Conservation (phyloP, 64 coral and sea anemone species). For the Stylophora pistillata region DNA sequence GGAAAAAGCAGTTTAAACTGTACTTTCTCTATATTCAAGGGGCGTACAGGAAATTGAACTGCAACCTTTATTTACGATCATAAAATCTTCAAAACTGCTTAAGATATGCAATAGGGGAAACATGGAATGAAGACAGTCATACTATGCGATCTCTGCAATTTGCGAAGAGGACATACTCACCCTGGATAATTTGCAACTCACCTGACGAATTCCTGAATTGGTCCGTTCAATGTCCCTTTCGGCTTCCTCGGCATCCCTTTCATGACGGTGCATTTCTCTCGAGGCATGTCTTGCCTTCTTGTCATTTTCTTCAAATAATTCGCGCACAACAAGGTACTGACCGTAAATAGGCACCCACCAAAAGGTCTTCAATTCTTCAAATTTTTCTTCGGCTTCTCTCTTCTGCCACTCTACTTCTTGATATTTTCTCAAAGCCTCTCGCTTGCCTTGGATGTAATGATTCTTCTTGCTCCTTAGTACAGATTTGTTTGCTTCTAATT, state of each 20-base stretch:
- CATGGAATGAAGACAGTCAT: no score
- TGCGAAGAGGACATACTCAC: no score
- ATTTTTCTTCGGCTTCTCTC: background rate
- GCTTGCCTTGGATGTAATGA: background rate
- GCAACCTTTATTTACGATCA: no score
- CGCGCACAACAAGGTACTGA: background rate
- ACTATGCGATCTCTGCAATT: no score
- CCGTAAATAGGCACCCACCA: slow-evolving; percentile 41
- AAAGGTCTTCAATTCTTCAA: background rate
- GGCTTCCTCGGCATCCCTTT: background rate
- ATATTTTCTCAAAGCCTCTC: background rate
- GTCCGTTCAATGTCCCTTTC: no score
- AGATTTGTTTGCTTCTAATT: background rate
- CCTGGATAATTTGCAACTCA: no score
- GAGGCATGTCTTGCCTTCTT: background rate
- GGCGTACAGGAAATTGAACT: no score
- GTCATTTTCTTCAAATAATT: background rate
- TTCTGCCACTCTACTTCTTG: background rate
- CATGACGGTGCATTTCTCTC: background rate
- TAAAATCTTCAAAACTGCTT: no score
- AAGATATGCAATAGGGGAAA: no score
- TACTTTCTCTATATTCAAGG: no score
- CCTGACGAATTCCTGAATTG: no score
- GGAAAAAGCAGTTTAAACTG: no score
- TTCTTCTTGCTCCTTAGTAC: background rate